Evolutionary conservation across 1,140 invertebrate genomes (phyloP).

Genomic region (Macrosteles quadrilineatus): DNA sequence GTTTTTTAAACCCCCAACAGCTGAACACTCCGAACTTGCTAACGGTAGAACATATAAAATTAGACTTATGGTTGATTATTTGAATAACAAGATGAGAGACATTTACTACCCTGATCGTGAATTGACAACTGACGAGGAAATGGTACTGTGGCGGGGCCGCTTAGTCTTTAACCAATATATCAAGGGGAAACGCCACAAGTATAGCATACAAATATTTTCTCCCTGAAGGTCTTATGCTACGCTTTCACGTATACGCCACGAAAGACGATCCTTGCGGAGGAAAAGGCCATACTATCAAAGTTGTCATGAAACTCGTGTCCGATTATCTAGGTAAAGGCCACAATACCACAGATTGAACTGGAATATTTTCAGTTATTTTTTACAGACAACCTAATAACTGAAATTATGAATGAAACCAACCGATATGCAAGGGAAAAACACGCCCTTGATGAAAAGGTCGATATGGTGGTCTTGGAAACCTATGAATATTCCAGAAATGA

Average conservation of each 20-base stretch:
- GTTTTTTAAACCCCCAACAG: too few relatives aligned
- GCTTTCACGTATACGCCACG: too few relatives aligned
- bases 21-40: too few relatives aligned
- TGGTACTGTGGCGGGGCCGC: conserved; percentile 45
- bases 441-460: neutral
- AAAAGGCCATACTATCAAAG: too few relatives aligned
- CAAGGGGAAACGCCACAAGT: conserved; percentile 45
- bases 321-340: too few relatives aligned
- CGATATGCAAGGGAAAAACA: neutral
- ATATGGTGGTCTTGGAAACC: neutral
- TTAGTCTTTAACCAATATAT: conserved; percentile 47
- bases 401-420: neutral
- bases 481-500: neutral
- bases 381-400: neutral
- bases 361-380: neutral
- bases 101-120: too few relatives aligned
- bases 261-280: too few relatives aligned
- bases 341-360: neutral
- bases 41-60: too few relatives aligned
- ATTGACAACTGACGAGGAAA: conserved; percentile 43
- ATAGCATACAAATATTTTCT: conserved; percentile 46
- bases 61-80: too few relatives aligned
- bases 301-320: too few relatives aligned
- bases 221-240: conserved; percentile 29
- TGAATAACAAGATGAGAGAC: too few relatives aligned